Percentiles rank a stretch among this genome's conserved stretches.
Conservation (phyloP, 2,888 invertebrate genomes). For the Eupithecia vulgata region DNA sequence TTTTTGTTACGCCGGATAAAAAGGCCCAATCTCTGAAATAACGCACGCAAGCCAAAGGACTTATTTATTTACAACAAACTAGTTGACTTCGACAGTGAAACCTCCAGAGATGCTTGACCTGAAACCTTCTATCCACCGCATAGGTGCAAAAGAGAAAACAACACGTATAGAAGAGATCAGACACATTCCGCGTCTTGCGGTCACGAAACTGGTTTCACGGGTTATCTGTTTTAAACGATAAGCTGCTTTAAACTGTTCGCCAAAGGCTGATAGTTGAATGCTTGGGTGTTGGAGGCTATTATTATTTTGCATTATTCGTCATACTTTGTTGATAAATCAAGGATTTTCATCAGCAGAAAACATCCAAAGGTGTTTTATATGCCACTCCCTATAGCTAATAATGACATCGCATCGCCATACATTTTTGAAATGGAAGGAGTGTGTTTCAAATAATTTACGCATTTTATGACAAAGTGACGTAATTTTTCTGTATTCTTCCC, state of each 20-base stretch:
- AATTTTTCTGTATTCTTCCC: too few species aligned
- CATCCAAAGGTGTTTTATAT: constrained; percentile 10
- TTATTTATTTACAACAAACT: constrained; percentile 5
- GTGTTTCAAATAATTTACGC: too few species aligned
- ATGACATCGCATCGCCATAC: too few species aligned
- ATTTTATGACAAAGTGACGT: too few species aligned
- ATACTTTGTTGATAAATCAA: constrained; percentile 35
- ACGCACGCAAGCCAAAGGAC: neutral
- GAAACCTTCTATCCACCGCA: constrained; percentile 62
- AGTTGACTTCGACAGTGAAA: constrained; percentile 42
- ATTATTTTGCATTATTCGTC: constrained; percentile 38
- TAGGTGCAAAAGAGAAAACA: constrained; percentile 54
- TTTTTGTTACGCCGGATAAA: too few species aligned
- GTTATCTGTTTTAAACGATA: constrained; percentile 39
- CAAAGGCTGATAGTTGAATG: constrained; percentile 51
- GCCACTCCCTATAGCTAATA: neutral
- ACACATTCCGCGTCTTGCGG: constrained; percentile 60
- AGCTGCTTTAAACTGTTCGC: constrained; percentile 18
- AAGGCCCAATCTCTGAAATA: neutral
- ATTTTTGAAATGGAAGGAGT: too few species aligned
- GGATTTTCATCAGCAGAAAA: constrained; percentile 47
- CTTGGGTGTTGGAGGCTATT: constrained; percentile 20
- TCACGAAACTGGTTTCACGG: constrained; percentile 70
- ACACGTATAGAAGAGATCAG: constrained; percentile 47
- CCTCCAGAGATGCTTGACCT: constrained; percentile 64